Base-by-base conservation (phyloP, 2,113 vertebrate species). In the Myiozetetes cayanensis region DNA sequence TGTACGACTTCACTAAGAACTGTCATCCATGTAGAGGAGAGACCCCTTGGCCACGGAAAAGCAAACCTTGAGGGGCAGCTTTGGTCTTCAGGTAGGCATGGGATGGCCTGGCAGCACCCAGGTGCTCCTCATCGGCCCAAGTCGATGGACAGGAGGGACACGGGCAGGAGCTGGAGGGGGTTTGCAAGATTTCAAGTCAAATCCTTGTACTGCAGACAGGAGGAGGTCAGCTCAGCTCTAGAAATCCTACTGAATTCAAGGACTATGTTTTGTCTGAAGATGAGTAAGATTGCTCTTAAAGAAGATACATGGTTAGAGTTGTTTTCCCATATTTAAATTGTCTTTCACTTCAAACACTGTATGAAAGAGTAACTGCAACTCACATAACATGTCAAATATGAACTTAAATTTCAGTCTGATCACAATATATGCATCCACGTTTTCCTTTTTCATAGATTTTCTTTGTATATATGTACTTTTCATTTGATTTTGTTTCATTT, bases 41-140 rank as follows among this genome's bases (percentile, higher is more conserved):
- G 22, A 28, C 8, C 6, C 22, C 37, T 20, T 35, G 8, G 7
- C 24, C 35, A 14, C 9, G 11, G 44, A 16, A 15, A 24, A 65
- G 25, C 58, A 55, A 27, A 22, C 22, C n/a, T 21, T 0, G 2
- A 28, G 37, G 41, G 28, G 14, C 47, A 67, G 58, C 44, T 50
- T 43, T 1, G 2, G 25, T 24, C 49, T n/a, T 9, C 25, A 25
- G 0, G 1, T 30, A 22, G 4, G 0, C 3, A 0, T 2, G 31
- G 35, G 27, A 5, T 44, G 63, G 23, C 24, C 58, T 31, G 37
- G 30, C 5, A 47, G 43, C 53, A 33, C 17, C 20, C 4, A 2
- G 14, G 3, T 23, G 31, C 39, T 30, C 49, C 43, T 25, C 49
- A 2, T 3, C 0, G 0, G 22, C 67, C 62, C 0, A 0, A 37